phyloP scores from a whole-genome alignment of 2,113 vertebrate genomes.

The Saimiri boliviensis region DNA sequence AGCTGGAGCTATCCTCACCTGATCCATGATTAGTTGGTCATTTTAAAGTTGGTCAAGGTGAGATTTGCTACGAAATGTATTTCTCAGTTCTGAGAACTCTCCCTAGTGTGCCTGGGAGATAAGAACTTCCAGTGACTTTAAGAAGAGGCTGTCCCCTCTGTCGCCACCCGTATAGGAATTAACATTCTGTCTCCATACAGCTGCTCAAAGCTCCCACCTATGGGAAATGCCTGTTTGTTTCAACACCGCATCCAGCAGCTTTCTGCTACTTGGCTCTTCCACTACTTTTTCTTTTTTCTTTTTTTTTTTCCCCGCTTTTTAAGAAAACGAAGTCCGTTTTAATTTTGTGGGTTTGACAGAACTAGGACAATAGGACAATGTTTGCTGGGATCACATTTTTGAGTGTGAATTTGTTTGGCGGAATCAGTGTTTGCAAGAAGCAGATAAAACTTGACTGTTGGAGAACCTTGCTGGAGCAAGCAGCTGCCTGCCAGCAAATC shows the following conservation, averaged over 20 bases:
- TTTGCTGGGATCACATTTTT: slow-evolving; percentile 80
- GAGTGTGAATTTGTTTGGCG: slow-evolving; percentile 78
- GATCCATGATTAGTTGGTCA: background rate
- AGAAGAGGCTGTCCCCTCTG: background rate
- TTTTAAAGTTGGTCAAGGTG: slow-evolving; percentile 44
- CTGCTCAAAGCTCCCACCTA: background rate
- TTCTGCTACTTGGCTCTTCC: slow-evolving; percentile 22
- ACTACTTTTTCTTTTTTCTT: slow-evolving; percentile 45
- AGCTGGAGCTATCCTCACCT: background rate
- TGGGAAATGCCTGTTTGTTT: background rate
- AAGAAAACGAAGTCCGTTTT: slow-evolving; percentile 80
- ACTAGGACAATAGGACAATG: slow-evolving; percentile 82
- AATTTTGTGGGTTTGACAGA: slow-evolving; percentile 81
- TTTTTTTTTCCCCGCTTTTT: background rate
- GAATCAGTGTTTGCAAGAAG: slow-evolving; percentile 84
- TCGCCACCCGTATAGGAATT: slow-evolving; percentile 1
- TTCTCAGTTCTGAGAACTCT: background rate
- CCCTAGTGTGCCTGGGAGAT: background rate
- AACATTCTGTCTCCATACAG: background rate
- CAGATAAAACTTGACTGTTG: slow-evolving; percentile 85
- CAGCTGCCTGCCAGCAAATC: slow-evolving; percentile 85
- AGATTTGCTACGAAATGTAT: slow-evolving; percentile 21
- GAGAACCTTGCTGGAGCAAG: slow-evolving; percentile 78
- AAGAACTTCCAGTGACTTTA: background rate
- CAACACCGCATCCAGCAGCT: background rate